Evolutionary conservation across 2,888 invertebrate species (phyloP), one percentile per base, ranked within the genome.

Genomic region (Auanema sp.): DNA sequence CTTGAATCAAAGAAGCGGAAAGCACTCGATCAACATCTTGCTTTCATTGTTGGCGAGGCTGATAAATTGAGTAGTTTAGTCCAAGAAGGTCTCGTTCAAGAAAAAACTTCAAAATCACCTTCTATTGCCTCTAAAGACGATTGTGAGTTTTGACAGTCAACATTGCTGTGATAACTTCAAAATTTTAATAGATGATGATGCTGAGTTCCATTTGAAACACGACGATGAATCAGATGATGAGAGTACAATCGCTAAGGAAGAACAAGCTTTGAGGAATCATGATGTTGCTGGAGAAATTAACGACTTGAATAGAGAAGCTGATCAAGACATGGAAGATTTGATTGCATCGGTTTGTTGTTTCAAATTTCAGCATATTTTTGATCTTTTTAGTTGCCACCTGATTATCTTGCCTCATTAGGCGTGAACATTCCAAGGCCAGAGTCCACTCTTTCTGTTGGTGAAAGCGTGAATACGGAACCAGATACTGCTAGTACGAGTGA

Each of bases 41-140:
- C 92, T 85, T 95, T 95, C 85, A 94, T 98, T 83, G 96, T 98
- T 65, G 96, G 95, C 86, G 93, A 94, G 86, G 96, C 97, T 0
- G 97, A 98, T 86, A 93, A 93, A 84, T 96, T 94, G 87, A 76
- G 72, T 53, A 69, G 63, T 23, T 64, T 79, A 51, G 73, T 82
- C 11, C 75, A 76, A 42, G 79, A 80, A 58, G 75, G 79, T 16
- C 70, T 79, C 10, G 69, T 66, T 2, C 51, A 67, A 23, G 58
- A 59, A n/a, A 60, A 57, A 18, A 42, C 62, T 12, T 67, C 72
- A 23, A 75, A 73, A 60, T 65, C 69, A 0, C 76, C 72, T 1
- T 72, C 72, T 1, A 64, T 72, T 24, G 58, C 68, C 8, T 66
- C 68, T 0, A 33, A 66, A 18, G 55, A 51, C 21, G 60, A 65